Base-by-base conservation (phyloP, 1,140 invertebrate species). In the Xylocopa sonorina region DNA sequence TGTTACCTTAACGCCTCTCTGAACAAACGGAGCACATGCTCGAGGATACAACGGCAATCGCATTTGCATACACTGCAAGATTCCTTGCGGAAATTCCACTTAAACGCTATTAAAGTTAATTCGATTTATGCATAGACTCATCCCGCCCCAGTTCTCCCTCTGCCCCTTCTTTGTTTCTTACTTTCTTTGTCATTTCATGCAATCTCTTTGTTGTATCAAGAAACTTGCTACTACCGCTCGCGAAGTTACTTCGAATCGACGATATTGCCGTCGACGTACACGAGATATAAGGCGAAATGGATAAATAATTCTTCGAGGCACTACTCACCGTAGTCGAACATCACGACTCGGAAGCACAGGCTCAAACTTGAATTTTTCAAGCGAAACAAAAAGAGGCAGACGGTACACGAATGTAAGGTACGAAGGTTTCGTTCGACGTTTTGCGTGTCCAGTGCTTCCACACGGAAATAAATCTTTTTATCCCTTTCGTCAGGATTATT, bases 21-120 rank as follows among this genome's bases (percentile, higher is more conserved):
- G 21, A 41, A 55, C n/a, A 14, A n/a, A 12, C 18, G 21, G n/a
- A 41, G 4, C 21, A 10, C 41, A 29, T 24, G n/a, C 62, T 14
- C 27, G 27, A 6, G 43, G n/a, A 43, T 43, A 63, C 10, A 32
- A 29, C 6, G 2, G 10, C 2, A 38, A 18, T n/a, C 14, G 7
- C 10, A 71, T 71, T 57, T 71, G 68, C 51, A 71, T 71, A 14
- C 53, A 18, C 5, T 53, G 21, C 50, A 29, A 21, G 50, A 69
- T 69, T 38, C 32, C 34, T 34, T 7, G 0, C 14, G 29, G 24
- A 27, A 51, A 12, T 5, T 10, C 21, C 32, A 10, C 12, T 18
- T 2, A n/a, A 21, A 3, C 1, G 3, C 34, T 18, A 24, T 68
- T 68, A 51, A 68, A 68, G 14, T 53, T 51, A 68, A 68, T 50